Evolutionary conservation across 2,113 vertebrate species (phyloP), one percentile per base, ranked within the genome.

Genomic region (Danionella cerebrum): DNA sequence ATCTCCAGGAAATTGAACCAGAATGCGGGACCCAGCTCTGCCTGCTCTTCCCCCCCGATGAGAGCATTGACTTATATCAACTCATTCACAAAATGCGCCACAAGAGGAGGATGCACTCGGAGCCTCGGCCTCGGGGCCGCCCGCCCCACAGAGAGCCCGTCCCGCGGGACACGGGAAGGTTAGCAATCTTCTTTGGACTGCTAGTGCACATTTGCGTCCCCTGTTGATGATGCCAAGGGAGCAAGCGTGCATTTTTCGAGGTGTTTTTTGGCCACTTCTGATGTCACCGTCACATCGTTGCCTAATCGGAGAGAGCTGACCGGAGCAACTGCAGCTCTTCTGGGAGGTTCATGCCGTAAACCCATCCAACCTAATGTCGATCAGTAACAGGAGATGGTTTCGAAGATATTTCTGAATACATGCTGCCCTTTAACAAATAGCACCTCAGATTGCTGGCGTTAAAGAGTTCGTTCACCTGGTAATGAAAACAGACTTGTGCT

Each of bases 81-180:
- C 91, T 98, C 85, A 96, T 96, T 88, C 94, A 95, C 79, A 93
- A 92, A 83, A 91, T 98, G 87, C 94, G 93, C 80, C 94, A 97
- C 86, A 94, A 93, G 92, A 91, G 90, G 91, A 92, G 90, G 92
- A 94, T 93, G 79, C 92, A 96, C 54, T 94, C 93, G 71, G 94
- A 97, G 69, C 93, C 92, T 51, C 91, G 92, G 73, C 94, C 94
- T 70, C 91, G 95, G 90, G 92, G 92, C 84, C 89, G 92, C 48
- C 90, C 90, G 53, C 88, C 92, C 47, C 90, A 90, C 78, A 88
- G 92, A 86, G 92, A 93, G 85, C 92, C 90, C 31, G 89, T 87
- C 86, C 92, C 76, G 84, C 91, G 96, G 78, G 95, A 98, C 78
- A 92, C 93, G 93, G 96, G 96, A 98, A 98, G 96, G 96, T 98